Conservation (phyloP, 2,797 vertebrate genomes). For the Carcharodon carcharias region DNA sequence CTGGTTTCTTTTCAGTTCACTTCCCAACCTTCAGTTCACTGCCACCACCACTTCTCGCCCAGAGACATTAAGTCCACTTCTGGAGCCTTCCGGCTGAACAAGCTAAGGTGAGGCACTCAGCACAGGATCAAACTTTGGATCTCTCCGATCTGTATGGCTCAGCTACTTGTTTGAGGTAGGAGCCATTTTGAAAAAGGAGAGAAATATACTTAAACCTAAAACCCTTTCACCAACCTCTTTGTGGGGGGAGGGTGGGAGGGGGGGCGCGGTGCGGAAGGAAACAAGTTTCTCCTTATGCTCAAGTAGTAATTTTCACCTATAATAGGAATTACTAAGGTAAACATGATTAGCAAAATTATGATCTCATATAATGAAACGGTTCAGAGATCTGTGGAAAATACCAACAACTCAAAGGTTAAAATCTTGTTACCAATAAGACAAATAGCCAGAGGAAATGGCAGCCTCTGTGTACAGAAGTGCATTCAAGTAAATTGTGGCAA, state of each 20-base stretch:
- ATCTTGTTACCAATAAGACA: background rate
- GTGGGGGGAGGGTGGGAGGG: too few species aligned
- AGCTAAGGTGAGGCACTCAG: too few species aligned
- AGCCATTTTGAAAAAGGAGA: background rate
- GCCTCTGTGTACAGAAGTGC: background rate
- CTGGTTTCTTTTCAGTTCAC: too few species aligned
- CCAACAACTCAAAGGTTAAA: background rate
- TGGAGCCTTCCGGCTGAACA: too few species aligned
- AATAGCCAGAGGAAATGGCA: background rate
- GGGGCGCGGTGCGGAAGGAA: too few species aligned
- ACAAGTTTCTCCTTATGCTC: background rate
- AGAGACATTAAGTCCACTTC: too few species aligned
- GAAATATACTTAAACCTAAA: background rate
- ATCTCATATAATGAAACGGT: background rate
- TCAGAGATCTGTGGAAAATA: background rate
- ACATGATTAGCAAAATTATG: background rate
- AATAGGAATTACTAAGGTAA: background rate
- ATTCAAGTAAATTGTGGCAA: constrained; percentile 17
- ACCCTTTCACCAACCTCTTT: background rate
- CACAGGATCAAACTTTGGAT: too few species aligned
- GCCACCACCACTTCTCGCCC: too few species aligned
- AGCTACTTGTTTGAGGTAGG: background rate
- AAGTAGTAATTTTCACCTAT: background rate
- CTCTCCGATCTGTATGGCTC: too few species aligned
- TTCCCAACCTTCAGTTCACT: too few species aligned